phyloP scores from a whole-genome alignment of 2,888 invertebrate species.

The Caenorhabditis drosophilae region DNA sequence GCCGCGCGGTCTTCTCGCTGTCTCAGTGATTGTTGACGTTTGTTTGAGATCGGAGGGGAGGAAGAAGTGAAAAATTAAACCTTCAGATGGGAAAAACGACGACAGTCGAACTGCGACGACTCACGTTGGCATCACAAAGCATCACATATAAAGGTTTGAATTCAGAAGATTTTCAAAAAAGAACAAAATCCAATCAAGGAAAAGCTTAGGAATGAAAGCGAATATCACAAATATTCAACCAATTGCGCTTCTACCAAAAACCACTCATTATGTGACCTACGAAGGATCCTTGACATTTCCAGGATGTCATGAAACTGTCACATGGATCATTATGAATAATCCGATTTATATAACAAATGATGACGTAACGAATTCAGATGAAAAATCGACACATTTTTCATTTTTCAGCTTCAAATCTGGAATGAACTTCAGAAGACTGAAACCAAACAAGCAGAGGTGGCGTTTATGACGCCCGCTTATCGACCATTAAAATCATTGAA shows the following conservation, averaged over 20 bases:
- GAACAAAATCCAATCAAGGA: neutral
- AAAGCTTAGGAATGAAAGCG: constrained; percentile 79
- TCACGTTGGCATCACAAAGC: constrained; percentile 89
- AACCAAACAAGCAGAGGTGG: constrained; percentile 53
- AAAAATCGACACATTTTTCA: neutral
- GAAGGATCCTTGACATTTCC: constrained; percentile 54
- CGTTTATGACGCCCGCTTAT: constrained; percentile 77
- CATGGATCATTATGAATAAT: constrained; percentile 97
- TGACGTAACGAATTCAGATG: constrained; percentile 77
- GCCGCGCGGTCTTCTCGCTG: constrained; percentile 92
- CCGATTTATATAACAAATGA: constrained; percentile 94
- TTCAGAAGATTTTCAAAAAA: too few species aligned
- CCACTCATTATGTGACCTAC: constrained; percentile 90
- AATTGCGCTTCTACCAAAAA: constrained; percentile 85
- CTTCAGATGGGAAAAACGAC: constrained; percentile 89
- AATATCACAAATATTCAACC: constrained; percentile 85
- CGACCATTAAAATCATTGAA: constrained; percentile 90
- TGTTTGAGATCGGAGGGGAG: too few species aligned
- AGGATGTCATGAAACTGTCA: constrained; percentile 96
- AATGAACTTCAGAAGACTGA: constrained; percentile 66
- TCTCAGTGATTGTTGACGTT: constrained; percentile 92
- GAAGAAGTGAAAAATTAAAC: too few species aligned
- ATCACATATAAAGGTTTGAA: constrained; percentile 82
- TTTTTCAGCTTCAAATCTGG: constrained; percentile 65
- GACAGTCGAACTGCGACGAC: constrained; percentile 86